Percentiles rank a stretch among this genome's conserved stretches.
Conservation (phyloP, 2,888 invertebrate genomes). For the Caenorhabditis zanzibari region DNA sequence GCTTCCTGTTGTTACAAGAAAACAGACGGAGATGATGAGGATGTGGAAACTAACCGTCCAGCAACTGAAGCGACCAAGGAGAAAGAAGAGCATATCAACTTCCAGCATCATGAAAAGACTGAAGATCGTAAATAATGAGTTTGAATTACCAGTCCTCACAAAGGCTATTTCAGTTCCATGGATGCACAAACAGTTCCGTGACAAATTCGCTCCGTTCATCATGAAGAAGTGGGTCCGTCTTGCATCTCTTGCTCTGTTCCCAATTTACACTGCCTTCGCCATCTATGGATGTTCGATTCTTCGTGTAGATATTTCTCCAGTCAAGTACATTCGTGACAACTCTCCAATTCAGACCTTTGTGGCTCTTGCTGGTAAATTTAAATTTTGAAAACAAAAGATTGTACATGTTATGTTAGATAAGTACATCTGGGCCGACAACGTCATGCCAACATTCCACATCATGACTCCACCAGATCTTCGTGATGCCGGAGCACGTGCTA, state of each 20-base stretch:
- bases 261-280: constrained; percentile 78
- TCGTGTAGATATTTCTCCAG: constrained; percentile 81
- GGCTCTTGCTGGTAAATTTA: constrained; percentile 77
- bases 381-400: not conserved
- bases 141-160: not conserved
- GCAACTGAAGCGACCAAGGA: constrained; percentile 55
- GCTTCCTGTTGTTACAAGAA: constrained; percentile 76
- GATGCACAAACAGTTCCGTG: constrained; percentile 82
- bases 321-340: constrained; percentile 83
- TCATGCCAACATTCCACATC: constrained; percentile 82
- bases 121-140: constrained; percentile 67
- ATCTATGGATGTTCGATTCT: constrained; percentile 82
- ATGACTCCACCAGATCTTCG: constrained; percentile 83
- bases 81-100: constrained; percentile 65
- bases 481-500: constrained; percentile 73
- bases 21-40: constrained; percentile 45
- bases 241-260: constrained; percentile 75
- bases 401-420: constrained; percentile 73
- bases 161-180: constrained; percentile 75
- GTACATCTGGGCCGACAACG: constrained; percentile 83
- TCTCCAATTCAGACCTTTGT: constrained; percentile 83
- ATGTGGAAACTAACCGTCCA: constrained; percentile 28
- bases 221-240: constrained; percentile 77
- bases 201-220: constrained; percentile 79
- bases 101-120: constrained; percentile 72